Evolutionary conservation across 2,113 vertebrate genomes (phyloP).

Genomic region (Pyrgilauda ruficollis): DNA sequence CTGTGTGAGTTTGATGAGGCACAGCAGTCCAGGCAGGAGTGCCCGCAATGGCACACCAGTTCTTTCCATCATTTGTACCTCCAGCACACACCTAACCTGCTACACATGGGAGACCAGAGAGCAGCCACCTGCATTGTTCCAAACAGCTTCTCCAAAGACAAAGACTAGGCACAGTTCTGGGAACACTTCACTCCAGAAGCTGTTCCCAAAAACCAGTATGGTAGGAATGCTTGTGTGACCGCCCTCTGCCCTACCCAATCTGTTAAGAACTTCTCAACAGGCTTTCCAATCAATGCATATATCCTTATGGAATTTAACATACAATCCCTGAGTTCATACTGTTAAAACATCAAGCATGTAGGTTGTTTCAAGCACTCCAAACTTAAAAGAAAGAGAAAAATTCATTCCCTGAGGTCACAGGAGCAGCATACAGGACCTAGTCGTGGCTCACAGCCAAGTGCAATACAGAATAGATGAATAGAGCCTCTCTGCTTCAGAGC

Average conservation of each 20-base stretch:
- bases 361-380: neutral
- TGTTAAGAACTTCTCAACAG: neutral
- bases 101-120: accelerated
- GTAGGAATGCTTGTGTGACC: neutral
- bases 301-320: neutral
- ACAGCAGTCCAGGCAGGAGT: neutral
- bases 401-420: neutral
- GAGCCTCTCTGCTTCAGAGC: neutral
- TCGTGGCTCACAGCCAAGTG: accelerated
- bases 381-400: neutral
- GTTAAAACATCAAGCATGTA: neutral
- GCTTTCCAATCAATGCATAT: neutral
- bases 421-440: neutral
- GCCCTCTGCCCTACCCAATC: neutral
- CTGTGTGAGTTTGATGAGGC: neutral
- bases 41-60: accelerated
- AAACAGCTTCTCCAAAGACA: neutral
- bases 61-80: neutral
- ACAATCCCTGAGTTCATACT: neutral
- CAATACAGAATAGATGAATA: neutral
- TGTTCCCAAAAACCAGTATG: neutral
- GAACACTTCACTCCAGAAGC: neutral
- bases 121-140: accelerated
- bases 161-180: neutral
- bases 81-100: neutral